Conservation (phyloP, 2,888 invertebrate species). For the Axea sp. region DNA sequence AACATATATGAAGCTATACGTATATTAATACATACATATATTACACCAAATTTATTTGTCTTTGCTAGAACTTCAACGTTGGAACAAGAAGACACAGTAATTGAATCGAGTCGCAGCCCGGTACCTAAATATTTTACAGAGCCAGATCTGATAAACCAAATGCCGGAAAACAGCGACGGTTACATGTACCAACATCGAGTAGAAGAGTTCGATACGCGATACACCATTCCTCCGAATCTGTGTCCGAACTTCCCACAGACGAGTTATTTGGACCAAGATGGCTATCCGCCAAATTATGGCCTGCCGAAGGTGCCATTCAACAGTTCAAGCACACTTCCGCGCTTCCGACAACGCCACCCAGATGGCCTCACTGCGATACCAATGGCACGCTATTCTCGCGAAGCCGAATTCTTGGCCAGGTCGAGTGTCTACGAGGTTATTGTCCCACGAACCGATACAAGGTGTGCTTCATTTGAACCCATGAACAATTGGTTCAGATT, state of each 20-base stretch:
- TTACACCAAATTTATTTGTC: neutral
- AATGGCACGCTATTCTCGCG: conserved; percentile 82
- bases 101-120: conserved; percentile 49
- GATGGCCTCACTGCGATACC: conserved; percentile 81
- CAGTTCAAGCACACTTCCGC: conserved; percentile 89
- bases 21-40: too few species aligned
- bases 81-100: conserved; percentile 37
- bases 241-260: conserved; percentile 69
- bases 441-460: conserved; percentile 72
- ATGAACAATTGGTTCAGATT: neutral
- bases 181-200: conserved; percentile 72
- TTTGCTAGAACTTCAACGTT: conserved; percentile 63
- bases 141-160: conserved; percentile 80
- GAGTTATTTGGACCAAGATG: conserved; percentile 86
- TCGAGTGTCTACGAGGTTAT: conserved; percentile 73
- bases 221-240: conserved; percentile 70
- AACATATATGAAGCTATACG: too few species aligned
- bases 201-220: conserved; percentile 73
- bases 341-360: conserved; percentile 81
- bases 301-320: conserved; percentile 84
- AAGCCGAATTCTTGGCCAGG: conserved; percentile 84
- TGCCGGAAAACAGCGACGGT: conserved; percentile 71
- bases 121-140: conserved; percentile 78
- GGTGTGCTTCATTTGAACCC: conserved; percentile 76
- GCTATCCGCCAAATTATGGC: conserved; percentile 89